Percentiles rank a stretch among this genome's conserved stretches.
Conservation (phyloP, 2,888 invertebrate genomes). For the Peribatodes rhomboidaria region DNA sequence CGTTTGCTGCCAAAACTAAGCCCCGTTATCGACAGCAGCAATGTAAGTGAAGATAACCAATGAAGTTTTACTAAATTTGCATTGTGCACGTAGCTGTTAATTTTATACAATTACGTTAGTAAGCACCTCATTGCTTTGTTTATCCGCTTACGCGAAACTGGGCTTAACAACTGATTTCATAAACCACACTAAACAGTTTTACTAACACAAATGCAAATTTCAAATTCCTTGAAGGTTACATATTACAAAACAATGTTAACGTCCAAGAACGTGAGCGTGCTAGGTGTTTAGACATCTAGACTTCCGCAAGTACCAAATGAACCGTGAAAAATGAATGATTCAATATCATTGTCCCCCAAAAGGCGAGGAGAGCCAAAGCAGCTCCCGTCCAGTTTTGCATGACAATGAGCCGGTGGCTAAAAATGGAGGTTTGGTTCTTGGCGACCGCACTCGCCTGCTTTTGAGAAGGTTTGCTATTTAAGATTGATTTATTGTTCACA, state of each 20-base stretch:
- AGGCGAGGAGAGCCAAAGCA: constrained; percentile 40
- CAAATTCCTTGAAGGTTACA: not conserved
- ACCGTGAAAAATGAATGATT: constrained; percentile 41
- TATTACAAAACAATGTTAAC: not conserved
- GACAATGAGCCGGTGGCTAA: constrained; percentile 50
- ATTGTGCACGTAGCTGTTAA: no score
- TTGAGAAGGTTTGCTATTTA: constrained; percentile 34
- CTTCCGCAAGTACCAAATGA: constrained; percentile 12
- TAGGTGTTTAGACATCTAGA: constrained; percentile 9
- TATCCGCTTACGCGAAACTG: no score
- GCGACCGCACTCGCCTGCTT: constrained; percentile 23
- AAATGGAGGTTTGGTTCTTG: constrained; percentile 40
- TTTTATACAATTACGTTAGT: no score
- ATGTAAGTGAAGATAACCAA: no score
- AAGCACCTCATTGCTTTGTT: no score
- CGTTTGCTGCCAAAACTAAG: no score
- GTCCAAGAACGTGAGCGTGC: not conserved
- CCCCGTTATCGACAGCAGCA: no score
- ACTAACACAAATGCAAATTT: not conserved
- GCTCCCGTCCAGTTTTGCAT: constrained; percentile 46
- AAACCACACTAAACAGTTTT: not conserved
- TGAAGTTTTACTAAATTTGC: no score
- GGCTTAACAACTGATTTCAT: not conserved
- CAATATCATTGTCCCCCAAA: constrained; percentile 41
- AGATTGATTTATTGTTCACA: constrained; percentile 48